These are phyloP conservation scores for Napeogenes inachia DNA, from an alignment of 2,888 invertebrate genomes.

Conservation along the genomic window DNA sequence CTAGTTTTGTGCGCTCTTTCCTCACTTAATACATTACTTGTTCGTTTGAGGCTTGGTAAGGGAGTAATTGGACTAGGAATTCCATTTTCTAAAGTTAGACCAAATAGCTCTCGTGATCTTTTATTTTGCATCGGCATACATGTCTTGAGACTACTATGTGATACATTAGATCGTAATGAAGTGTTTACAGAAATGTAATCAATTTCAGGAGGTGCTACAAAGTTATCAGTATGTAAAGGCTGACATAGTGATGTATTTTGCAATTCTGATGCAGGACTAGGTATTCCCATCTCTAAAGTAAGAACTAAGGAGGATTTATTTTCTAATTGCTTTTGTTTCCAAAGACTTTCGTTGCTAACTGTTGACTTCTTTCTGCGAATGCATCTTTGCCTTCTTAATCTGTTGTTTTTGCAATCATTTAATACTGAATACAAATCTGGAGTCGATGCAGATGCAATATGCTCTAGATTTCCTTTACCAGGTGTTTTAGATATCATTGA, in stretches of 20 bases:
- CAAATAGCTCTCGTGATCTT: slow-evolving; percentile 60
- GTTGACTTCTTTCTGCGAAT: slow-evolving; percentile 75
- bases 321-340: slow-evolving; percentile 45
- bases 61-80: slow-evolving; percentile 75
- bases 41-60: slow-evolving; percentile 58
- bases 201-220: slow-evolving; percentile 27
- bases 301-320: slow-evolving; percentile 52
- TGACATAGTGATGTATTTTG: slow-evolving; percentile 58
- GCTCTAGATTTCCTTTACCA: slow-evolving; percentile 45
- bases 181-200: slow-evolving; percentile 36
- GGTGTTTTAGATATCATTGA: slow-evolving; percentile 55
- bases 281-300: slow-evolving; percentile 65
- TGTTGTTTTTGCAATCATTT: slow-evolving; percentile 50
- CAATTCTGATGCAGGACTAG: slow-evolving; percentile 61
- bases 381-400: slow-evolving; percentile 76
- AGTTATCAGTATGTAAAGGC: slow-evolving; percentile 46
- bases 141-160: slow-evolving; percentile 64
- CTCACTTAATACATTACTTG: slow-evolving; percentile 64
- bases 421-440: slow-evolving; percentile 55
- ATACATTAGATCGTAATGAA: slow-evolving; percentile 57
- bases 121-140: slow-evolving; percentile 49
- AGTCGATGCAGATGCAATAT: slow-evolving; percentile 57
- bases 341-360: slow-evolving; percentile 60
- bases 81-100: slow-evolving; percentile 67
- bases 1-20: slow-evolving; percentile 71